These are phyloP conservation scores for Drosophila nigrodunni DNA, from an alignment of 1,140 invertebrate genomes.

Conservation along the genomic window DNA sequence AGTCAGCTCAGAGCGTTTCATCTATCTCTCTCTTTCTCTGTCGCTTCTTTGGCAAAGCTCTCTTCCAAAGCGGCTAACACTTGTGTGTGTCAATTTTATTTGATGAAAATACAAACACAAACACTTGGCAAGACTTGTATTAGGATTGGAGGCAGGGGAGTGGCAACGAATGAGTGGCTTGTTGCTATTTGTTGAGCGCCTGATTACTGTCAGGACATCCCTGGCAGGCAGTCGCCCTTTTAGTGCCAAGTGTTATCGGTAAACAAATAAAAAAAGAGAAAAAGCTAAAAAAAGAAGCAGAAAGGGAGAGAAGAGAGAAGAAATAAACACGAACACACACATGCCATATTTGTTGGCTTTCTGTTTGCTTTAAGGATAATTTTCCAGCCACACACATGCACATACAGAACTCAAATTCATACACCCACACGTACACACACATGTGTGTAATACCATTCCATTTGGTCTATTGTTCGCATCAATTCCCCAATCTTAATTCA, in stretches of 20 bases:
- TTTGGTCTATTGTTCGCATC: slow-evolving; percentile 73
- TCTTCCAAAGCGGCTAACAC: slow-evolving; percentile 81
- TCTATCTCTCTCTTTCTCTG: not conserved
- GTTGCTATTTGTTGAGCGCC: slow-evolving; percentile 81
- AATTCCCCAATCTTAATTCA: slow-evolving; percentile 84
- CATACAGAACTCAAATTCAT: slow-evolving; percentile 21
- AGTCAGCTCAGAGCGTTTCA: slow-evolving; percentile 49
- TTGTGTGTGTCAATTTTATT: slow-evolving; percentile 83
- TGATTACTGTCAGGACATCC: slow-evolving; percentile 74
- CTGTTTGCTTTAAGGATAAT: slow-evolving; percentile 79
- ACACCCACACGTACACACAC: slow-evolving; percentile 5
- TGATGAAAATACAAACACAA: slow-evolving; percentile 82
- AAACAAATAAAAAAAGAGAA: slow-evolving; percentile 80
- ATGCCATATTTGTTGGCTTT: slow-evolving; percentile 51
- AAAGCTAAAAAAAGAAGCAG: slow-evolving; percentile 26
- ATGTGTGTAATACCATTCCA: slow-evolving; percentile 29
- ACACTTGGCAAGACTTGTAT: slow-evolving; percentile 30
- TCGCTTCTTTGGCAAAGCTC: slow-evolving; percentile 36
- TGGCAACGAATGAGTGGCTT: slow-evolving; percentile 57
- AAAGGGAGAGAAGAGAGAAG: slow-evolving; percentile 4
- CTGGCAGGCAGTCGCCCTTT: slow-evolving; percentile 66
- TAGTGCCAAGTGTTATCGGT: slow-evolving; percentile 82
- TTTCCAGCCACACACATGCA: slow-evolving; percentile 56
- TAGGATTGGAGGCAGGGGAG: not conserved
- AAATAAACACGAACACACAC: slow-evolving; percentile 13